Evolutionary conservation across 2,888 invertebrate species (phyloP).

Genomic region (Sycophila texana): DNA sequence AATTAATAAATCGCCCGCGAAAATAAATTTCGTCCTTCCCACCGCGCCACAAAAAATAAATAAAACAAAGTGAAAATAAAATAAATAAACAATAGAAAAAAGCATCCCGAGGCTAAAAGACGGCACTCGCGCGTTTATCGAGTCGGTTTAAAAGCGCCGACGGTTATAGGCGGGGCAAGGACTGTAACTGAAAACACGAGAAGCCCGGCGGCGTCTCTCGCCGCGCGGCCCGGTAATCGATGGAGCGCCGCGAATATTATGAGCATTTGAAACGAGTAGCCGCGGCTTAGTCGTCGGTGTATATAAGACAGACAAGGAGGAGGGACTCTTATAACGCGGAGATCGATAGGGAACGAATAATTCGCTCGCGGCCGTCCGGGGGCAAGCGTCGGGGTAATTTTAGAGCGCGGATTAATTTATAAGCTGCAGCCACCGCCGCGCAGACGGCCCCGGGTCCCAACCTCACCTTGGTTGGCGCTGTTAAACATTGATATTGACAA

Average conservation of each 20-base stretch:
- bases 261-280: conserved; percentile 14
- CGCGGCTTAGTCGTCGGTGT: neutral
- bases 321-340: conserved; percentile 5
- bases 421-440: conserved; percentile 30
- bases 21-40: too few relatives aligned
- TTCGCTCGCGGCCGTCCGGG: conserved; percentile 9
- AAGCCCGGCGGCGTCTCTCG: neutral
- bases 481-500: conserved; percentile 21
- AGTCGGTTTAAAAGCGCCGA: too few relatives aligned
- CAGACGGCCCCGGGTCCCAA: neutral
- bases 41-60: too few relatives aligned
- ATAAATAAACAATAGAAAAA: too few relatives aligned
- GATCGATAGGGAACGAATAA: conserved; percentile 27
- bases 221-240: conserved; percentile 17
- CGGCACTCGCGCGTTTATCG: too few relatives aligned
- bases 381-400: conserved; percentile 35
- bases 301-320: conserved; percentile 1
- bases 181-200: too few relatives aligned
- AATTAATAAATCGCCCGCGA: too few relatives aligned
- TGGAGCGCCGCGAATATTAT: conserved; percentile 15
- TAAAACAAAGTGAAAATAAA: too few relatives aligned
- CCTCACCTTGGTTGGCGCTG: neutral
- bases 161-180: too few relatives aligned
- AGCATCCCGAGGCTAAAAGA: too few relatives aligned
- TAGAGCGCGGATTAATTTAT: conserved; percentile 53